Percentiles rank a stretch among this genome's conserved stretches.
phyloP scores from a whole-genome alignment of 2,113 vertebrate species.

The Rhea pennata region DNA sequence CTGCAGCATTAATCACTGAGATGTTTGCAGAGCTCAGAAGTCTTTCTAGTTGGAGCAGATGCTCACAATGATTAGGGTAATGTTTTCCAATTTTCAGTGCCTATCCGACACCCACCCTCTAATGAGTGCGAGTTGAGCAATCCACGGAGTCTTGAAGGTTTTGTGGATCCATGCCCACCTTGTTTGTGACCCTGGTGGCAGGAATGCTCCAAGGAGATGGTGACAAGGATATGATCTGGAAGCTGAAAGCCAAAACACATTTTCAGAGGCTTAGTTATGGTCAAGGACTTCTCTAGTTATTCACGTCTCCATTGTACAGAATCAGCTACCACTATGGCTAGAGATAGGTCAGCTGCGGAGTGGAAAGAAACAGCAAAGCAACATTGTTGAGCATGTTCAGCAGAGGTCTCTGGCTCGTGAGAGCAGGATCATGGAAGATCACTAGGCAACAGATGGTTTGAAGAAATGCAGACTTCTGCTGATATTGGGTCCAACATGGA shows the following conservation, averaged over 20 bases:
- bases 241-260: neutral
- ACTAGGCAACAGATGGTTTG: neutral
- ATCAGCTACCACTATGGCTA: neutral
- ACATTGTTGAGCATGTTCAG: neutral
- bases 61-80: neutral
- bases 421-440: rapidly evolving
- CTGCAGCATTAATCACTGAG: neutral
- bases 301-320: neutral
- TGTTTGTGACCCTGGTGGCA: neutral
- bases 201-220: neutral
- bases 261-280: neutral
- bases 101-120: neutral
- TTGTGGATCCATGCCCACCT: neutral
- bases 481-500: rapidly evolving
- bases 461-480: neutral
- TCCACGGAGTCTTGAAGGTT: neutral
- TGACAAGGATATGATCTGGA: neutral
- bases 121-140: neutral
- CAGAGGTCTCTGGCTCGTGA: neutral
- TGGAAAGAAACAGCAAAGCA: neutral
- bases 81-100: neutral
- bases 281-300: neutral
- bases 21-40: neutral
- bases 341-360: neutral
- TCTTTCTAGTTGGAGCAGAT: neutral